These are phyloP conservation scores for Microctenopoma lineatum DNA, from an alignment of 2,797 vertebrate species.

Conservation along the genomic window DNA sequence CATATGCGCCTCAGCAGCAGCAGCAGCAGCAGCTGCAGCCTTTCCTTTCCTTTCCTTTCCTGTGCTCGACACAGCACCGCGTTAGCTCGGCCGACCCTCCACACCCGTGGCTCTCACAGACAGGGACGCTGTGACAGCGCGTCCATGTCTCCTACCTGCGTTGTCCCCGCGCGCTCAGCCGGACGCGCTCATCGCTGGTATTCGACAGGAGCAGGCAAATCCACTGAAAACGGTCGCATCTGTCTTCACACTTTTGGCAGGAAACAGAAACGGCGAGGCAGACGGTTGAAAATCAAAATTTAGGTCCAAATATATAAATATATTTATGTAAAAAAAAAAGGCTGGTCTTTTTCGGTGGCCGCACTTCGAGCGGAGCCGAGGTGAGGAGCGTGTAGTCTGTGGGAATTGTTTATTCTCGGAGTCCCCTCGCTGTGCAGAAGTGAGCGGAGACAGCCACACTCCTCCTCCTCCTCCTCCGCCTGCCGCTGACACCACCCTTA, in stretches of 20 bases:
- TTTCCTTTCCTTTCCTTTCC: neutral
- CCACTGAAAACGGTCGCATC: conserved; percentile 71
- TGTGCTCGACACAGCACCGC: conserved; percentile 26
- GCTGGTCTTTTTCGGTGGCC: neutral
- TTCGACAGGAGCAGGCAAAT: conserved; percentile 74
- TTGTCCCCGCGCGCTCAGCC: conserved; percentile 72
- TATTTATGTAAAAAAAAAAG: conserved; percentile 4
- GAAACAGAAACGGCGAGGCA: conserved; percentile 53
- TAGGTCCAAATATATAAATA: conserved; percentile 56
- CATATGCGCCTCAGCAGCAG: conserved; percentile 62
- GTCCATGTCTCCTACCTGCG: conserved; percentile 75
- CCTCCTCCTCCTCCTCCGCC: conserved; percentile 75
- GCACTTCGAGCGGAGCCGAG: conserved; percentile 36
- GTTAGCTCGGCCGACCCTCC: conserved; percentile 12
- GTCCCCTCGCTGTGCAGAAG: conserved; percentile 79
- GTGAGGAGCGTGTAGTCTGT: conserved; percentile 68
- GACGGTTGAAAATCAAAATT: conserved; percentile 31
- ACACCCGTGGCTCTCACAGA: conserved; percentile 9
- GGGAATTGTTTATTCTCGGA: conserved; percentile 83
- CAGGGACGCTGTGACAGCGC: conserved; percentile 32
- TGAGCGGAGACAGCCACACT: conserved; percentile 77
- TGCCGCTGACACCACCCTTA: conserved; percentile 81
- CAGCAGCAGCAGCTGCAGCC: conserved; percentile 46
- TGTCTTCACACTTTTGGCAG: conserved; percentile 56
- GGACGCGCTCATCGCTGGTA: conserved; percentile 73